Percentiles rank a stretch among this genome's conserved stretches.
Evolutionary conservation across 2,113 vertebrate species (phyloP).

Genomic region (Rhea americana): DNA sequence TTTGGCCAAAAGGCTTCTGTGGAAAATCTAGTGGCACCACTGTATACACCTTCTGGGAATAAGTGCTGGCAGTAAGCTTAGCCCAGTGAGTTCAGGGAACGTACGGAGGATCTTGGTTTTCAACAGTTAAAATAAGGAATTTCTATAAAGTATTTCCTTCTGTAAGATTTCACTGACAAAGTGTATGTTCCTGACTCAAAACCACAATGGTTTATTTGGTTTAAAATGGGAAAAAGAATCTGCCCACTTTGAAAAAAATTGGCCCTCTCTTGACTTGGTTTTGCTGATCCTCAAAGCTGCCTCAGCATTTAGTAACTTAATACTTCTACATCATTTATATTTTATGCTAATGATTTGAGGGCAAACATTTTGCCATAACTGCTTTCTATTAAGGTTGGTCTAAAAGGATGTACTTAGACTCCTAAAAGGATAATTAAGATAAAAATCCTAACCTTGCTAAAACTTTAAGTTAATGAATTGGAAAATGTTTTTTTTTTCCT

Average conservation of each 20-base stretch:
- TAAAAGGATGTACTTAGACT: not conserved
- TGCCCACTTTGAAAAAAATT: constrained; percentile 11
- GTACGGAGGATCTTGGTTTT: not conserved
- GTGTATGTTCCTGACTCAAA: constrained; percentile 19
- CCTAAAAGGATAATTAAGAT: not conserved
- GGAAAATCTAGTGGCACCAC: not conserved
- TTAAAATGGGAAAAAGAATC: constrained; percentile 16
- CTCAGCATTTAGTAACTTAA: constrained; percentile 35
- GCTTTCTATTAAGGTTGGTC: not conserved
- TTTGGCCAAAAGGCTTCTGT: not conserved
- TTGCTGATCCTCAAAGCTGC: constrained; percentile 30
- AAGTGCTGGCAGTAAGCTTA: not conserved
- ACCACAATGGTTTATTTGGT: constrained; percentile 23
- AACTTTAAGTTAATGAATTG: not conserved
- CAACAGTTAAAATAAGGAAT: not conserved
- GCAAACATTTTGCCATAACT: not conserved
- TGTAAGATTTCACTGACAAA: constrained; percentile 17
- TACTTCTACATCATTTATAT: not conserved
- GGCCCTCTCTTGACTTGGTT: not conserved
- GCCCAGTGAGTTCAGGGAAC: not conserved
- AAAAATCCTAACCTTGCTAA: not conserved
- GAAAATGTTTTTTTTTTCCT: not conserved
- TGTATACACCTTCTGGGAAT: not conserved
- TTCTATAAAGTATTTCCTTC: not conserved
- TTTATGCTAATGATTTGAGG: not conserved